These are phyloP conservation scores for Cerceris ruficornis DNA, from an alignment of 2,888 invertebrate species.

Conservation along the genomic window DNA sequence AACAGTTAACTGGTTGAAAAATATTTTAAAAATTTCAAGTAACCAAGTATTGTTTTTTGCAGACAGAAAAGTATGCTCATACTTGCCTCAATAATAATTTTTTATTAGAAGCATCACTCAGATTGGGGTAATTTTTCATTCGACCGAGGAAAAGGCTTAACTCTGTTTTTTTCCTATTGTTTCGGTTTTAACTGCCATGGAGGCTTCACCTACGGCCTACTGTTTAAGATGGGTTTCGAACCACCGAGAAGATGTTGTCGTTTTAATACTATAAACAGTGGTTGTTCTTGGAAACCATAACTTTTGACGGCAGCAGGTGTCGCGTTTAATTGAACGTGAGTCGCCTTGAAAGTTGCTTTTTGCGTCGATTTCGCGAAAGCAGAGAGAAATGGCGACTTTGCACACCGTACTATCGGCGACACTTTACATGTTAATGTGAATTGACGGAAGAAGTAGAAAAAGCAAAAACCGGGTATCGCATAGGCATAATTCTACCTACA, in stretches of 20 bases:
- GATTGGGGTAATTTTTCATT: too few relatives aligned
- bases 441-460: neutral
- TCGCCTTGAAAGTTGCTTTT: constrained; percentile 10
- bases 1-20: too few relatives aligned
- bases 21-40: too few relatives aligned
- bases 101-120: too few relatives aligned
- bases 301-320: constrained; percentile 58
- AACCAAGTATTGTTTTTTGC: too few relatives aligned
- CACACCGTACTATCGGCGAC: neutral
- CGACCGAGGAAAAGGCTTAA: too few relatives aligned
- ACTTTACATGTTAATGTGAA: neutral
- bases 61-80: too few relatives aligned
- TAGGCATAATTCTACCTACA: too few relatives aligned
- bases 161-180: too few relatives aligned
- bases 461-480: neutral
- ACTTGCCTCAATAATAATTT: too few relatives aligned
- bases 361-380: neutral
- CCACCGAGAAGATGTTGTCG: constrained; percentile 22
- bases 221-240: neutral
- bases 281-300: constrained; percentile 51
- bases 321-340: constrained; percentile 47
- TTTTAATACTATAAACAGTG: constrained; percentile 39
- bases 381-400: neutral
- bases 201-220: neutral
- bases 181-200: neutral